Evolutionary conservation across 2,797 vertebrate species (phyloP).

Genomic region (Chiroxiphia lanceolata): DNA sequence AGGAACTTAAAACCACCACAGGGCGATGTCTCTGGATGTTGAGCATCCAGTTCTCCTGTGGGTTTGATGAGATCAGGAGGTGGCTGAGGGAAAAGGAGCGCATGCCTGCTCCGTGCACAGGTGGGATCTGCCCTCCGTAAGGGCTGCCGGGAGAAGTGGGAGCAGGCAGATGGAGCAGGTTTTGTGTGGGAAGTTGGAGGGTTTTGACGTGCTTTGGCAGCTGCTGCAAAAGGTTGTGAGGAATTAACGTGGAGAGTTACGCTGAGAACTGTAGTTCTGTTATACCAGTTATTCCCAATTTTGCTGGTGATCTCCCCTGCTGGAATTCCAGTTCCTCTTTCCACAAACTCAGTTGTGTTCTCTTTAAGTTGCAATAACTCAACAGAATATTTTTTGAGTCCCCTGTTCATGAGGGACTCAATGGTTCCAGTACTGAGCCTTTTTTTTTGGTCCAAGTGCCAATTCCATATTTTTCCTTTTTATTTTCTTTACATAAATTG

Average conservation of each 20-base stretch:
- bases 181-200: neutral
- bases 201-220: neutral
- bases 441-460: neutral
- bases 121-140: neutral
- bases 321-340: neutral
- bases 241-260: neutral
- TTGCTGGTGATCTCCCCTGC: neutral
- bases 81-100: rapidly evolving
- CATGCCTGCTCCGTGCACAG: neutral
- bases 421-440: neutral
- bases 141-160: neutral
- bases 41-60: rapidly evolving
- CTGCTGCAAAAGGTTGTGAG: neutral
- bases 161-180: neutral
- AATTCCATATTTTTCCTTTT: neutral
- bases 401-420: neutral
- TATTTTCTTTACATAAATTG: neutral
- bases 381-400: neutral
- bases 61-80: neutral
- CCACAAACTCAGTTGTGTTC: neutral
- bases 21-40: neutral
- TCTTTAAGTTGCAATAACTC: neutral
- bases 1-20: neutral
- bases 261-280: neutral
- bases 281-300: neutral